phyloP scores from a whole-genome alignment of 2,797 vertebrate genomes.

The Anniella stebbinsi region DNA sequence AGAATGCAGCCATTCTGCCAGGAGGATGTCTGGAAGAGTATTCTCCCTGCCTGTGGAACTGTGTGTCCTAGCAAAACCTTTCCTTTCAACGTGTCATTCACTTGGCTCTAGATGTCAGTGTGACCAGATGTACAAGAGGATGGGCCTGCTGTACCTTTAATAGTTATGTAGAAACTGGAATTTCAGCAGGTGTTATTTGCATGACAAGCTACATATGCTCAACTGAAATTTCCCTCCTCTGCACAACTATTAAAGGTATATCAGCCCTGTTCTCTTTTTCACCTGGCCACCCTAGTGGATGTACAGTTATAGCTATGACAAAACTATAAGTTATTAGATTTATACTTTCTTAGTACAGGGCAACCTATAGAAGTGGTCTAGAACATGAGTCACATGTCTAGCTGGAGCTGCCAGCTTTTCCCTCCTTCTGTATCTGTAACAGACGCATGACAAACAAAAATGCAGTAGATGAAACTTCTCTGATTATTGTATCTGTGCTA shows the following conservation, averaged over 20 bases:
- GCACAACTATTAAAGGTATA: not conserved
- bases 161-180: not conserved
- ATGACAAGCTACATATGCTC: not conserved
- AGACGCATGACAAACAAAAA: not conserved
- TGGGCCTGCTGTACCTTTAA: not conserved
- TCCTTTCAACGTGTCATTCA: constrained; percentile 29
- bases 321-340: not conserved
- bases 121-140: not conserved
- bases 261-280: too few species aligned
- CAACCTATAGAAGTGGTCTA: not conserved
- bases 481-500: not conserved
- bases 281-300: not conserved
- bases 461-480: not conserved
- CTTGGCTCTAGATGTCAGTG: not conserved
- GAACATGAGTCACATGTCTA: not conserved
- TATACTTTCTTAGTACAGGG: constrained; percentile 24
- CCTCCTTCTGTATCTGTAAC: too few species aligned
- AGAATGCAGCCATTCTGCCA: not conserved
- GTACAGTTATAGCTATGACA: constrained; percentile 19
- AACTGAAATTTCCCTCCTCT: not conserved
- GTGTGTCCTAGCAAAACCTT: constrained; percentile 9
- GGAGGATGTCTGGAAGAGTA: not conserved
- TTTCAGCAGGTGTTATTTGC: not conserved
- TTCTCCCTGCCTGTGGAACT: constrained; percentile 14
- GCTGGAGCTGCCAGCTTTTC: not conserved